phyloP scores from a whole-genome alignment of 30 jellyfish, hydroid and myxozoan genomes.

The Pelagia noctiluca region DNA sequence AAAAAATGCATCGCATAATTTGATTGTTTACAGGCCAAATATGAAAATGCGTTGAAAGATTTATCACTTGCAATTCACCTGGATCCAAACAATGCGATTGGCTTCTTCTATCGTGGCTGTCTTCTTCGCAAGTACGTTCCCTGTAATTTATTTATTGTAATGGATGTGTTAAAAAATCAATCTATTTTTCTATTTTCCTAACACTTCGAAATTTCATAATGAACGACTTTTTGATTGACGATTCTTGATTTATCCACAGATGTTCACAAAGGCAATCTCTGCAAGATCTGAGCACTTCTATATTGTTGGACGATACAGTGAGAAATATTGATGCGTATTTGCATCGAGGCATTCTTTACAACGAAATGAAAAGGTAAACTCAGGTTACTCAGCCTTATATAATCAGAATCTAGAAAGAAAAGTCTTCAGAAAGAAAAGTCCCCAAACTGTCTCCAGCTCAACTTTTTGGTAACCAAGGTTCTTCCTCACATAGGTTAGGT shows the following conservation, averaged over 20 bases:
- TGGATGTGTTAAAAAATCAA: not conserved
- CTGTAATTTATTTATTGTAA: no score
- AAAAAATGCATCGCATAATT: no score
- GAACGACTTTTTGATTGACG: not conserved
- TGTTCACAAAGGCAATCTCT: slow-evolving; percentile 67
- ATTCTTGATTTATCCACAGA: slow-evolving; percentile 28
- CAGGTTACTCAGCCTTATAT: not conserved
- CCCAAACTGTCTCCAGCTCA: no score
- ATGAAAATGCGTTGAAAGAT: slow-evolving; percentile 72
- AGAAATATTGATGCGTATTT: slow-evolving; percentile 66
- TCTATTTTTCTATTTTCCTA: slow-evolving; percentile 1
- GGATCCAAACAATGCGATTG: slow-evolving; percentile 73
- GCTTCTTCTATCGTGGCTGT: slow-evolving; percentile 86
- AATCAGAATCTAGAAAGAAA: no score
- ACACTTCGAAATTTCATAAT: not conserved
- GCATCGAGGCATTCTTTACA: slow-evolving; percentile 86
- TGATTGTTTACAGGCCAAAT: slow-evolving; percentile 48
- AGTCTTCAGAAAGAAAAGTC: no score
- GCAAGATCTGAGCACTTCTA: slow-evolving; percentile 87
- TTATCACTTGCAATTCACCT: slow-evolving; percentile 76
- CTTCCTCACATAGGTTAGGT: no score
- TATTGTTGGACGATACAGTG: slow-evolving; percentile 65
- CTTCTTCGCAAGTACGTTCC: slow-evolving; percentile 80
- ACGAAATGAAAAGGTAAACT: slow-evolving; percentile 66
- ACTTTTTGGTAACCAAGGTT: no score